Evolutionary conservation across 2,113 vertebrate species (phyloP).

Genomic region (Hippopotamus amphibius): DNA sequence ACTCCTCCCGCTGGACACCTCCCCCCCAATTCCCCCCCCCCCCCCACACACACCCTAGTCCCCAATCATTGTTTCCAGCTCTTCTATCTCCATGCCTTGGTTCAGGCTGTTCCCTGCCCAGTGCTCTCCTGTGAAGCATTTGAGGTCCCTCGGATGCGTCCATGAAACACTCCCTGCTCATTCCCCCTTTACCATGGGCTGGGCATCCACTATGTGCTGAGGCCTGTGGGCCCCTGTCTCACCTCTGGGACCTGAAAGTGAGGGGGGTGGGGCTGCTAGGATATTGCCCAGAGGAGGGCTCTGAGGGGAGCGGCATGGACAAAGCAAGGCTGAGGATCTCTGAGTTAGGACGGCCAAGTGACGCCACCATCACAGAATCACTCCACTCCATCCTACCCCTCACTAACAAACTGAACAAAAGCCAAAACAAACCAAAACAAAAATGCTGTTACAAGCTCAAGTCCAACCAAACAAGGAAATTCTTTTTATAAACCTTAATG

Average conservation of each 20-base stretch:
- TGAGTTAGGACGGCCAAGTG: background rate
- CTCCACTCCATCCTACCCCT: background rate
- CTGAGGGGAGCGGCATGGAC: background rate
- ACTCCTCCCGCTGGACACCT: background rate
- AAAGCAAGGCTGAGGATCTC: background rate
- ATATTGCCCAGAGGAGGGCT: background rate
- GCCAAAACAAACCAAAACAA: background rate
- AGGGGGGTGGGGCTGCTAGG: background rate
- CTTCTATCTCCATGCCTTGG: background rate
- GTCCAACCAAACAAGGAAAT: conserved; percentile 22
- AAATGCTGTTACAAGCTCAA: background rate
- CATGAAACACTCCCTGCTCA: background rate
- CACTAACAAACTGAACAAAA: conserved; percentile 10
- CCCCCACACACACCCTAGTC: too few species aligned
- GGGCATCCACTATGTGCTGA: background rate
- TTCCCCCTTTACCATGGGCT: background rate
- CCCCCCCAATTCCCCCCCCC: background rate
- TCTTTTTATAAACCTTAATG: conserved; percentile 46
- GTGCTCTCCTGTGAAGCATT: background rate
- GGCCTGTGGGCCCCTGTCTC: background rate
- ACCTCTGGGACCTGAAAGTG: background rate
- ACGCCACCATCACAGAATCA: background rate
- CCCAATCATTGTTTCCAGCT: background rate
- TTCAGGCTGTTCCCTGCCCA: background rate
- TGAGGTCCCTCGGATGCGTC: background rate